These are phyloP conservation scores for Leucosticte australis DNA, from an alignment of 2,113 vertebrate species.

Conservation along the genomic window DNA sequence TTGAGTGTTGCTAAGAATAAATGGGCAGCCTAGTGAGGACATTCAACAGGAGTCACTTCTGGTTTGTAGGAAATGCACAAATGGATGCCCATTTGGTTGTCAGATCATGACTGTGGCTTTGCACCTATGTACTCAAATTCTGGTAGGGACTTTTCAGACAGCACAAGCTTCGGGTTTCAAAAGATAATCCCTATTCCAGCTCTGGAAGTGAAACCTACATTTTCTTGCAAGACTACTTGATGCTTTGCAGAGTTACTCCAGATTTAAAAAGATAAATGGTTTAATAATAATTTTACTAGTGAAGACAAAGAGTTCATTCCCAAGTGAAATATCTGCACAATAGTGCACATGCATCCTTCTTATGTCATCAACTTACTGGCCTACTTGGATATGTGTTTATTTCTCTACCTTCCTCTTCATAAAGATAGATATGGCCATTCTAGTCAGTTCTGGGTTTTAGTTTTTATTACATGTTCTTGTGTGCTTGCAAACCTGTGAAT, in stretches of 20 bases:
- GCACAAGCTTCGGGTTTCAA: background rate
- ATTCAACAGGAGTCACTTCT: background rate
- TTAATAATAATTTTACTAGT: background rate
- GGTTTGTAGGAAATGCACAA: background rate
- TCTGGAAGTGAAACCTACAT: background rate
- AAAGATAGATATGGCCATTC: background rate
- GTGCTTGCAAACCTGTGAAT: background rate
- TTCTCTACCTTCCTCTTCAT: background rate
- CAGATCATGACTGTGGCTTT: background rate
- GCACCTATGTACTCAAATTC: background rate
- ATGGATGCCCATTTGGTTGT: background rate
- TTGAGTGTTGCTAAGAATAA: background rate
- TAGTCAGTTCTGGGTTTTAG: background rate
- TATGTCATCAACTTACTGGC: background rate
- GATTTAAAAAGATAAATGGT: background rate
- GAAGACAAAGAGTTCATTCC: background rate
- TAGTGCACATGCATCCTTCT: background rate
- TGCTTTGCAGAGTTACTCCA: background rate
- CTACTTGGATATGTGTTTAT: background rate
- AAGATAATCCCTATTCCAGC: background rate
- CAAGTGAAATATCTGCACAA: background rate
- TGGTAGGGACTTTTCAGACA: background rate
- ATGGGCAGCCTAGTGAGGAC: background rate
- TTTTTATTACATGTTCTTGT: background rate
- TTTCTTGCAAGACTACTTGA: background rate